These are phyloP conservation scores for Parelbella ahira DNA, from an alignment of 2,888 invertebrate genomes.

Conservation along the genomic window DNA sequence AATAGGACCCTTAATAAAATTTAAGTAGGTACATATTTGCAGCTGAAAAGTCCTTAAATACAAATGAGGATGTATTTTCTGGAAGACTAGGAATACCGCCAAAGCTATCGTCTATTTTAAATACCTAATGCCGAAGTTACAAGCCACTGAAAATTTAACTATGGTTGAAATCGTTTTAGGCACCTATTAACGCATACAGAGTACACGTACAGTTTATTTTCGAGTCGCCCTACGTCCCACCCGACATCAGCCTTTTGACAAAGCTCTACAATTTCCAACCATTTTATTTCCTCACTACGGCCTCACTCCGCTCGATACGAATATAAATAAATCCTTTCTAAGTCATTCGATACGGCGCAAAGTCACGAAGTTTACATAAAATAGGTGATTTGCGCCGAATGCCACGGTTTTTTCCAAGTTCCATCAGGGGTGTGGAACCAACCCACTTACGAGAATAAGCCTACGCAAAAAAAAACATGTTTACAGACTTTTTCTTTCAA, in stretches of 20 bases:
- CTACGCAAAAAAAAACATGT: constrained; percentile 64
- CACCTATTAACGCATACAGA: constrained; percentile 39
- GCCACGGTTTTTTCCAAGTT: constrained; percentile 60
- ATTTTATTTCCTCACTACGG: constrained; percentile 39
- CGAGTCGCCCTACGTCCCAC: constrained; percentile 42
- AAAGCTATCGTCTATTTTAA: no score
- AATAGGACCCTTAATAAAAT: no score
- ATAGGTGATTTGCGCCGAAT: constrained; percentile 75
- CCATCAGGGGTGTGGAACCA: constrained; percentile 51
- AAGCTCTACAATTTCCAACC: constrained; percentile 39
- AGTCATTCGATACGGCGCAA: constrained; percentile 75
- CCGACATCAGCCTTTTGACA: constrained; percentile 58
- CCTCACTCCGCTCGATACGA: constrained; percentile 41
- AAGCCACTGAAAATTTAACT: constrained; percentile 41
- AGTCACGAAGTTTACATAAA: constrained; percentile 81
- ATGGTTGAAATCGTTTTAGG: constrained; percentile 45
- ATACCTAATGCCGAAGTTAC: no score
- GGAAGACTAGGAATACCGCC: no score
- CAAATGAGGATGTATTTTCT: no score
- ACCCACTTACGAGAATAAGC: constrained; percentile 46
- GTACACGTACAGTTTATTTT: constrained; percentile 53
- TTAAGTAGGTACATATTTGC: no score
- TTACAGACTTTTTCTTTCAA: constrained; percentile 62
- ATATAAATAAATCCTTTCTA: constrained; percentile 76
- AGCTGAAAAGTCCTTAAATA: no score